Evolutionary conservation across 2,888 invertebrate genomes (phyloP).

Genomic region (Slavum lentiscoides): DNA sequence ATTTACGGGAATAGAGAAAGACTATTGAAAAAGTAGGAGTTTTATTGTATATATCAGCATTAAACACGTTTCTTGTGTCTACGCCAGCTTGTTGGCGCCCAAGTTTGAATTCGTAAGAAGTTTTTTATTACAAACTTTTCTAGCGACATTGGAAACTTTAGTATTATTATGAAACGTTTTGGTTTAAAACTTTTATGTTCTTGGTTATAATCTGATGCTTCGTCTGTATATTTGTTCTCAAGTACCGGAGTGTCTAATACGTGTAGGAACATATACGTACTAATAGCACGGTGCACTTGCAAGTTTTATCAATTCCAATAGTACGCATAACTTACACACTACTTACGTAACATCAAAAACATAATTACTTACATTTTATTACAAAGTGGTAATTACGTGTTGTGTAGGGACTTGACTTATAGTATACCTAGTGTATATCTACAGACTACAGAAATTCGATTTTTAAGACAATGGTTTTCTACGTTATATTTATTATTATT

Average conservation of each 20-base stretch:
- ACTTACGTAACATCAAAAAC: too few species aligned
- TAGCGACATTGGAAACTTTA: not conserved
- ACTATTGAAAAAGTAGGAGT: not conserved
- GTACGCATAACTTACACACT: too few species aligned
- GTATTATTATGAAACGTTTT: conserved; percentile 4
- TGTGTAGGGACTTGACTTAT: too few species aligned
- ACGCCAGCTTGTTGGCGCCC: not conserved
- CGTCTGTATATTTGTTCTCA: not conserved
- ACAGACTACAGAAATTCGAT: too few species aligned
- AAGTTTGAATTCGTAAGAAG: conserved; percentile 12
- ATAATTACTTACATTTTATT: too few species aligned
- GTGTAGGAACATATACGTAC: not conserved
- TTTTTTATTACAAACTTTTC: conserved; percentile 10
- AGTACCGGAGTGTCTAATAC: not conserved
- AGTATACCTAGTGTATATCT: too few species aligned
- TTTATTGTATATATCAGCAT: not conserved
- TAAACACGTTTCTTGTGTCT: not conserved
- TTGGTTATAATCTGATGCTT: not conserved
- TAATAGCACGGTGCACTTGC: too few species aligned
- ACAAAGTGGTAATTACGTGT: too few species aligned
- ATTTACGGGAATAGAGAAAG: not conserved
- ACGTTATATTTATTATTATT: too few species aligned
- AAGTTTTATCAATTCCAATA: not conserved
- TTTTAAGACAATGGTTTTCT: too few species aligned
- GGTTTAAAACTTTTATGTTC: not conserved